These are phyloP conservation scores for Ageneiosus marmoratus DNA, from an alignment of 2,113 vertebrate genomes.

Conservation along the genomic window DNA sequence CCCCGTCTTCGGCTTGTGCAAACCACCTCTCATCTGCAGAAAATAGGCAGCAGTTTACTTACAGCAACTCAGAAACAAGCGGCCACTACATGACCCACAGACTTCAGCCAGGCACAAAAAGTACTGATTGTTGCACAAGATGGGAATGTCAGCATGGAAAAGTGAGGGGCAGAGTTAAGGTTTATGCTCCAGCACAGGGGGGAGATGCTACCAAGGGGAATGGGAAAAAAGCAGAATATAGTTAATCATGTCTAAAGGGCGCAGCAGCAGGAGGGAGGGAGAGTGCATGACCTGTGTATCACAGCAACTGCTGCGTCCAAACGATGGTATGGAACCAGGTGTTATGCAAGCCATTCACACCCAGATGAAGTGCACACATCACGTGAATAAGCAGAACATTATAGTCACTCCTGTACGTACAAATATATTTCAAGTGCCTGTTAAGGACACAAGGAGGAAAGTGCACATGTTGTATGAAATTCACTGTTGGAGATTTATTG, in stretches of 20 bases:
- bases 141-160: constrained; percentile 10
- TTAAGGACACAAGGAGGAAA: neutral
- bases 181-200: constrained; percentile 35
- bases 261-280: constrained; percentile 43
- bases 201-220: constrained; percentile 61
- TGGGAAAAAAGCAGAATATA: constrained; percentile 51
- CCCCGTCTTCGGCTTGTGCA: constrained; percentile 20
- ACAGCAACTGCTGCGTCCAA: constrained; percentile 66
- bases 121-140: neutral
- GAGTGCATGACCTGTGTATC: constrained; percentile 65
- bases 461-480: neutral
- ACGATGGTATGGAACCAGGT: constrained; percentile 56
- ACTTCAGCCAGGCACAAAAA: constrained; percentile 7
- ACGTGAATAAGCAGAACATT: neutral
- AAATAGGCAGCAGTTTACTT: constrained; percentile 27
- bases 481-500: constrained; percentile 34
- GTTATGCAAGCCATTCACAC: constrained; percentile 33
- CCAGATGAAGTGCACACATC: constrained; percentile 9
- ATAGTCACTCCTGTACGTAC: neutral
- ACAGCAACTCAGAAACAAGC: constrained; percentile 25
- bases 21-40: constrained; percentile 26
- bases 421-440: neutral
- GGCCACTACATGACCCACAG: constrained; percentile 37
- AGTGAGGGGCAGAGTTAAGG: constrained; percentile 1
- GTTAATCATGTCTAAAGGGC: constrained; percentile 56